Evolutionary conservation across 1,140 invertebrate species (phyloP).

Genomic region (Acyrthosiphon pisum): DNA sequence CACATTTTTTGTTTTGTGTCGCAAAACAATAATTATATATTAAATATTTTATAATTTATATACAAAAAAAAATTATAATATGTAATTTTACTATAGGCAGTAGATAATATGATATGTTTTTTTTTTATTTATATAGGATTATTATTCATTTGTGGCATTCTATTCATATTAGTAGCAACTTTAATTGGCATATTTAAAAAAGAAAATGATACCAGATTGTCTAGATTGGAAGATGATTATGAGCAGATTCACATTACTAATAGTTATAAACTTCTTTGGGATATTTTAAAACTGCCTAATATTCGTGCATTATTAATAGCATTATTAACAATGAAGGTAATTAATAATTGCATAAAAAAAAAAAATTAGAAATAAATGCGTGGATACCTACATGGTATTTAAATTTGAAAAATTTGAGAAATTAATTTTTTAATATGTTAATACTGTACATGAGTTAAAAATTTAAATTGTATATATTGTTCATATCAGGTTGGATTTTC

Average conservation of each 20-base stretch:
- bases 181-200: conserved; percentile 11
- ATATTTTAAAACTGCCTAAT: conserved; percentile 15
- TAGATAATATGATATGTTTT: not conserved
- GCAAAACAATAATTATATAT: not conserved
- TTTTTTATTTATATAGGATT: not conserved
- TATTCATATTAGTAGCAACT: conserved; percentile 69
- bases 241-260: not conserved
- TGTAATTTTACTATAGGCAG: not conserved
- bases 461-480: too few species aligned
- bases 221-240: not conserved
- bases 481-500: conserved; percentile 20
- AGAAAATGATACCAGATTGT: not conserved
- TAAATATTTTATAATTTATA: too few species aligned
- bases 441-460: too few species aligned
- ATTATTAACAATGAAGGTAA: conserved; percentile 18
- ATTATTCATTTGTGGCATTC: conserved; percentile 14
- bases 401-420: not conserved
- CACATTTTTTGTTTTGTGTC: too few species aligned
- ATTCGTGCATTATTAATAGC: not conserved
- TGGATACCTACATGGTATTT: not conserved
- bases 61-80: not conserved
- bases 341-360: not conserved
- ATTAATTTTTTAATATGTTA: too few species aligned
- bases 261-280: conserved; percentile 31
- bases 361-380: not conserved